Conservation (phyloP, 2,888 invertebrate genomes). For the Eupithecia centaureata region DNA sequence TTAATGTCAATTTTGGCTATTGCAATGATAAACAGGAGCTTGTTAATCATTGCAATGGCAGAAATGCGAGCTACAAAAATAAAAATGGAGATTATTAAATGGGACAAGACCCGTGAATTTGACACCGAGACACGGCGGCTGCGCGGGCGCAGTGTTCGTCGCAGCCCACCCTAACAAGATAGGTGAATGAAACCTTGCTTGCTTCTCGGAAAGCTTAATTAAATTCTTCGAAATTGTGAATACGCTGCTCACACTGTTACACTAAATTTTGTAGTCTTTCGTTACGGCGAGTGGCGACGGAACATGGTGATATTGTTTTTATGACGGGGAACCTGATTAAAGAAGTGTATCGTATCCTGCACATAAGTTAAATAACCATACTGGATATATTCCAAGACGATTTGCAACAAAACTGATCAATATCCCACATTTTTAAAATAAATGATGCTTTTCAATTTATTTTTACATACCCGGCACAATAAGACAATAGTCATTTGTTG, state of each 20-base stretch:
- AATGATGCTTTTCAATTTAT: too few relatives aligned
- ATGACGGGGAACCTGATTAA: conserved; percentile 63
- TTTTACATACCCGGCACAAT: too few relatives aligned
- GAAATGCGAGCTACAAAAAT: background rate
- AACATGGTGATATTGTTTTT: conserved; percentile 40
- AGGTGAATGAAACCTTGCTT: conserved; percentile 64
- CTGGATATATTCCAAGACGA: background rate
- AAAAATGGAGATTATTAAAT: background rate
- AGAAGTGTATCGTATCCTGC: conserved; percentile 48
- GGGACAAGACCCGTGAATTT: background rate
- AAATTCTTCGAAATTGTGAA: conserved; percentile 71
- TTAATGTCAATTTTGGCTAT: too few relatives aligned
- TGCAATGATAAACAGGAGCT: too few relatives aligned
- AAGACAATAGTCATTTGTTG: too few relatives aligned
- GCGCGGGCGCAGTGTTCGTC: conserved; percentile 16
- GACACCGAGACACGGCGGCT: background rate
- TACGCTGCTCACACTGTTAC: conserved; percentile 58
- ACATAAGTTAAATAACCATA: conserved; percentile 34
- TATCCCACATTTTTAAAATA: background rate
- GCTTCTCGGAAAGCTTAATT: conserved; percentile 73
- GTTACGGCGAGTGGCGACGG: conserved; percentile 59
- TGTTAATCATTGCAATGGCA: background rate
- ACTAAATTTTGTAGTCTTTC: conserved; percentile 62
- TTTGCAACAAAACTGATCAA: background rate
- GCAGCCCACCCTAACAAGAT: conserved; percentile 58